phyloP scores from a whole-genome alignment of 2,888 invertebrate species.

The Acronicta leporina region DNA sequence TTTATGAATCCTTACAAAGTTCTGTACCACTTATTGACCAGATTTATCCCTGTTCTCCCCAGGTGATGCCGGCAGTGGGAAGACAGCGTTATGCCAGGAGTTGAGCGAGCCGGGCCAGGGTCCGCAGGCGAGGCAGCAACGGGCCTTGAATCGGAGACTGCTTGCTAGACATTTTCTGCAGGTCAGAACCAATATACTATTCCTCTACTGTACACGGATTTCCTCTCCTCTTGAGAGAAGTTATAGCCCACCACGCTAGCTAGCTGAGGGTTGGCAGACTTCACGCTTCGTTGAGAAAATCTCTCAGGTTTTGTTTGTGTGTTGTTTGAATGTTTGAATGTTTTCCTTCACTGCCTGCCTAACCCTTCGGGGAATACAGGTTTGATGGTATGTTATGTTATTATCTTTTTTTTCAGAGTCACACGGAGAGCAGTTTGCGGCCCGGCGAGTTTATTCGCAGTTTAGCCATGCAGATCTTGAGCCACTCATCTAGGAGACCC shows the following conservation, averaged over 20 bases:
- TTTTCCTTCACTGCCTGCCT: too few relatives aligned
- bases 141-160: constrained; percentile 93
- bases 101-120: constrained; percentile 92
- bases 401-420: constrained; percentile 84
- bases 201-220: too few relatives aligned
- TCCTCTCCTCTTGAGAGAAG: too few relatives aligned
- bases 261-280: too few relatives aligned
- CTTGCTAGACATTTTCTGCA: constrained; percentile 96
- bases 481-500: constrained; percentile 89
- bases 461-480: constrained; percentile 94
- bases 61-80: constrained; percentile 97
- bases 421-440: constrained; percentile 95
- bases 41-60: constrained; percentile 13
- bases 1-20: too few relatives aligned
- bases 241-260: too few relatives aligned
- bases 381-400: too few relatives aligned
- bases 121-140: constrained; percentile 91
- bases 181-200: constrained; percentile 58
- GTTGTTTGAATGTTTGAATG: too few relatives aligned
- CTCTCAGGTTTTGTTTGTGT: too few relatives aligned
- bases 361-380: too few relatives aligned
- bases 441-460: constrained; percentile 95
- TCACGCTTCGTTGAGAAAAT: too few relatives aligned
- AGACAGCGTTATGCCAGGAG: constrained; percentile 96
- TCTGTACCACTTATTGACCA: neutral